Percentiles rank a stretch among this genome's conserved stretches.
These are phyloP conservation scores for Polypterus senegalus DNA, from an alignment of 2,113 vertebrate genomes.

Conservation along the genomic window DNA sequence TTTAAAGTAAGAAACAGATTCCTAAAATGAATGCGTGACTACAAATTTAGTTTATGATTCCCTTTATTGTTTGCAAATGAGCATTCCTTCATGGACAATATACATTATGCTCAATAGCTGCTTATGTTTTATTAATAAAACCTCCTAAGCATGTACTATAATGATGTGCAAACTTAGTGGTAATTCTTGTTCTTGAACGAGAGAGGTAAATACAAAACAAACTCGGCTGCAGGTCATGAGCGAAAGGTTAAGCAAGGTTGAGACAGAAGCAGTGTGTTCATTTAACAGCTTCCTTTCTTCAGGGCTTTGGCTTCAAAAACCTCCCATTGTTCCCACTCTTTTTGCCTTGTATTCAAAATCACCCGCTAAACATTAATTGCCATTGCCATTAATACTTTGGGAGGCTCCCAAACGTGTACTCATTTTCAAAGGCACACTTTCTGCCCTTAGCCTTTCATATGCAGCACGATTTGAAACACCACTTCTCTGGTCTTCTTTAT, in stretches of 20 bases:
- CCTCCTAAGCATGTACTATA: too few species aligned
- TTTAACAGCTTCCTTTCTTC: slow-evolving; percentile 59
- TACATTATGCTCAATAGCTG: too few species aligned
- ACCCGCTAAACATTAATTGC: slow-evolving; percentile 70
- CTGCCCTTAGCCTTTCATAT: slow-evolving; percentile 62
- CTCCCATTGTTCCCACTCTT: slow-evolving; percentile 52
- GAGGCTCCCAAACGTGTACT: slow-evolving; percentile 49
- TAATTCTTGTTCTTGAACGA: too few species aligned
- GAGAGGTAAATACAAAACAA: slow-evolving; percentile 52
- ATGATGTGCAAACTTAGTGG: too few species aligned
- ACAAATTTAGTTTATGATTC: too few species aligned
- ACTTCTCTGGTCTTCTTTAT: slow-evolving; percentile 34
- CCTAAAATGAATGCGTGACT: not conserved
- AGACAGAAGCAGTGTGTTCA: slow-evolving; percentile 48
- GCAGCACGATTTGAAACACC: slow-evolving; percentile 48
- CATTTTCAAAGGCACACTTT: slow-evolving; percentile 63
- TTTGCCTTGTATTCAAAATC: slow-evolving; percentile 65
- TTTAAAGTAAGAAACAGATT: slow-evolving; percentile 13
- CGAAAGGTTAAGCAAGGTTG: slow-evolving; percentile 40
- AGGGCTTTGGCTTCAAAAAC: slow-evolving; percentile 47
- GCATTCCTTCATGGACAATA: too few species aligned
- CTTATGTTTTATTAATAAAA: too few species aligned
- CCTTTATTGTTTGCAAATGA: too few species aligned
- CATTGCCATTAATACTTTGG: slow-evolving; percentile 47
- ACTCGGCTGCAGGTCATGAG: slow-evolving; percentile 40